Evolutionary conservation across 2,113 vertebrate genomes (phyloP), one percentile per base, ranked within the genome.

Genomic region (Sander lucioperca): DNA sequence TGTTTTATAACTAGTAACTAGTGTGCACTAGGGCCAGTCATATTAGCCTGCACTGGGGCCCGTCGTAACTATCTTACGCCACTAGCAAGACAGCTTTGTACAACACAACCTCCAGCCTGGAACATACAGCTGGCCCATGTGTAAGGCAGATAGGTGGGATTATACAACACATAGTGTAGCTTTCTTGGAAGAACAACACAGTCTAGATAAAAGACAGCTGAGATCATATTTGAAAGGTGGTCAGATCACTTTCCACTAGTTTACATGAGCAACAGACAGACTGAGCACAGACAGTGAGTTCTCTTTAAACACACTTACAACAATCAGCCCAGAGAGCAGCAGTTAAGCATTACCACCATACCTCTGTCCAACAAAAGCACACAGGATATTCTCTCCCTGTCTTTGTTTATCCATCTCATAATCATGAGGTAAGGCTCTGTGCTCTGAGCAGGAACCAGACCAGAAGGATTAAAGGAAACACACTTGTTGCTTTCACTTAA

Each of bases 241-340:
- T 71, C 87, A 76, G 50, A 90, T 89, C 47, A 80, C 84, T 86
- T 89, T 88, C 19, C 82, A 82, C 79, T 72, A 66, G 69, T 84
- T 69, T 69, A 62, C 43, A 77, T 83, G 47, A 61, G 81, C 62
- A 59, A 84, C 80, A 39, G 85, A 79, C 13, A 77, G 77, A 58
- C 23, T 64, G 66, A 45, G 39, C 67, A 16, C 58, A 18, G 71
- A 56, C 11, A 67, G 47, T 19, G 4, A 62, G 6, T 39, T 69
- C 69, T 61, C 39, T 19, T 74, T 54, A 19, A 79, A 71, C 53
- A 39, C 23, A 16, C 62, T 33, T 45, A 59, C 2, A 56, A 45
- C 43, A 64, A 21, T 58, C 67, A 53, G 58, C 11, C 36, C 33
- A 14, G 65, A 53, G 59, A 58, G 33, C 27, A 61, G 74, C 51